These are phyloP conservation scores for Sandelia bainsii DNA, from an alignment of 2,797 vertebrate species.

Conservation along the genomic window DNA sequence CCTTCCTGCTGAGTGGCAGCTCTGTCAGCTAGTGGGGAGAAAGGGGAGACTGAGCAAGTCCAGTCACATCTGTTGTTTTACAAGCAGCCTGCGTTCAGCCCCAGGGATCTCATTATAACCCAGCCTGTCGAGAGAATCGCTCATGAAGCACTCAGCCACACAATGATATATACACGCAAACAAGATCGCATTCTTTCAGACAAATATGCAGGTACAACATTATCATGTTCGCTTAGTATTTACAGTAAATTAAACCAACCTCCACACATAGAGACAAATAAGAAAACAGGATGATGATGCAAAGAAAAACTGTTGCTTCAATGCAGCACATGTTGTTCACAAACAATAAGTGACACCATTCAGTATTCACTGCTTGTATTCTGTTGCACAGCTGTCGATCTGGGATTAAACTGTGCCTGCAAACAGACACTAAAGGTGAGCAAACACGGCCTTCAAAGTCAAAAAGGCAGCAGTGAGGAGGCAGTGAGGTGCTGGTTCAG, in stretches of 20 bases:
- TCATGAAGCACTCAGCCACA: constrained; percentile 58
- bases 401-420: constrained; percentile 53
- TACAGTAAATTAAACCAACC: constrained; percentile 10
- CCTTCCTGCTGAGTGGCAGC: constrained; percentile 67
- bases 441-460: constrained; percentile 50
- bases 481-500: constrained; percentile 5
- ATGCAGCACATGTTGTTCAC: background rate
- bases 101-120: constrained; percentile 82
- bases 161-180: constrained; percentile 40
- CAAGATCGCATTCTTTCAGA: constrained; percentile 38
- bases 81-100: constrained; percentile 75
- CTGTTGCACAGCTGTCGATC: constrained; percentile 40
- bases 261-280: constrained; percentile 11
- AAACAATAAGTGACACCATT: constrained; percentile 40
- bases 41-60: constrained; percentile 61
- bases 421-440: constrained; percentile 55
- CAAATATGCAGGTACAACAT: constrained; percentile 21
- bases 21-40: constrained; percentile 51
- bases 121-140: constrained; percentile 56
- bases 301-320: constrained; percentile 17
- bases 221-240: background rate
- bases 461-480: constrained; percentile 45
- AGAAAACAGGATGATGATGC: background rate
- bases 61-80: constrained; percentile 80
- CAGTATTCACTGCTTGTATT: constrained; percentile 51